A percentile compares a stretch with the other conserved stretches of the same genome.
phyloP scores from a whole-genome alignment of 1,140 invertebrate genomes.

The Sitobion miscanthi region DNA sequence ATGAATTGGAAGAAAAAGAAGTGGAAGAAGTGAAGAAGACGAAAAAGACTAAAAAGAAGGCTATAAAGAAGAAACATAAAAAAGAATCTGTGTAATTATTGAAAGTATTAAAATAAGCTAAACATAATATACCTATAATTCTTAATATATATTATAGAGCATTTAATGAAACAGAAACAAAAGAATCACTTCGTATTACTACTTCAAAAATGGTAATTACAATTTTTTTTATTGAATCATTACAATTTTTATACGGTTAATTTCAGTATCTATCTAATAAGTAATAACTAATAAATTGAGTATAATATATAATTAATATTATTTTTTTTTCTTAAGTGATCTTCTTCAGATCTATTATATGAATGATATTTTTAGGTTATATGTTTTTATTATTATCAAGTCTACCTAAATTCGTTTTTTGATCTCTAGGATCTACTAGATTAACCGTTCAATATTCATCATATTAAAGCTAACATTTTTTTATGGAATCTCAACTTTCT shows the following conservation, averaged over 20 bases:
- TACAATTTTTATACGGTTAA: not conserved
- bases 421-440: not conserved
- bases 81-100: conserved; percentile 46
- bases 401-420: too few species aligned
- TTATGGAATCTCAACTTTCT: too few species aligned
- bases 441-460: not conserved
- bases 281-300: not conserved
- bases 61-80: conserved; percentile 61
- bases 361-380: too few species aligned
- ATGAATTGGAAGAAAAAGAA: conserved; percentile 62
- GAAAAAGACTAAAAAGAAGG: conserved; percentile 59
- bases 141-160: conserved; percentile 17
- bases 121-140: not conserved
- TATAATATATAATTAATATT: not conserved
- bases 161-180: conserved; percentile 18
- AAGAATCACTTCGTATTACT: conserved; percentile 13
- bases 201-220: conserved; percentile 23
- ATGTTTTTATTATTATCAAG: not conserved
- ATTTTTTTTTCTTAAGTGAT: too few species aligned
- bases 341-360: too few species aligned
- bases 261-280: not conserved
- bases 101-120: not conserved
- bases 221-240: not conserved
- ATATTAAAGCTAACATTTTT: too few species aligned
- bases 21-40: conserved; percentile 58